A percentile compares a stretch with the other conserved stretches of the same genome.
Evolutionary conservation across 2,888 invertebrate genomes (phyloP).

Genomic region (Bimastos eiseni): DNA sequence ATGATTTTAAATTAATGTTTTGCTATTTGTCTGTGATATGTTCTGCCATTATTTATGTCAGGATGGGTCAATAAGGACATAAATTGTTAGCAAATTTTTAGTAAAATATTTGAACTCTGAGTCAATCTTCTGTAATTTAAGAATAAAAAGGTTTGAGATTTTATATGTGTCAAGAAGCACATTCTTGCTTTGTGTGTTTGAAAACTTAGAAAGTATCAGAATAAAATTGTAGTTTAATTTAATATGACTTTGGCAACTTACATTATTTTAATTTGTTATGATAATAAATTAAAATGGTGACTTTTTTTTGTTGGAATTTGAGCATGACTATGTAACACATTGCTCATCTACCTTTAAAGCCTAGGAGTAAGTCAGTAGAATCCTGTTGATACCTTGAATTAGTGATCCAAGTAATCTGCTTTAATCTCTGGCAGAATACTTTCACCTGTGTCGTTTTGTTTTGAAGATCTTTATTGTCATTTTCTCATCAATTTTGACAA

Average conservation of each 20-base stretch:
- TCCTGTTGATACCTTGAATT: too few relatives aligned
- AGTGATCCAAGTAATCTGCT: background rate
- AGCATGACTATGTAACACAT: too few relatives aligned
- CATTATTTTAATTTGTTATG: background rate
- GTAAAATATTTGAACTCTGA: background rate
- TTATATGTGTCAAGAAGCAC: too few relatives aligned
- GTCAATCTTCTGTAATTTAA: too few relatives aligned
- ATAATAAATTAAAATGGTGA: background rate
- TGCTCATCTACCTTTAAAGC: too few relatives aligned
- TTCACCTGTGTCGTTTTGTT: background rate
- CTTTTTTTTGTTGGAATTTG: background rate
- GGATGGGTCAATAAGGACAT: background rate
- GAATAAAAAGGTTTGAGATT: too few relatives aligned
- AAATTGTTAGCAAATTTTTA: background rate
- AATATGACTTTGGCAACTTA: background rate
- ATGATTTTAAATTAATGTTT: background rate
- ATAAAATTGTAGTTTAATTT: background rate
- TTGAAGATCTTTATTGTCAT: background rate
- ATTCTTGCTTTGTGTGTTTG: background rate
- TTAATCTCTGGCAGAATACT: background rate
- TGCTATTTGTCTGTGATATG: constrained; percentile 2
- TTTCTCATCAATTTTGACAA: background rate
- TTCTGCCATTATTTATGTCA: background rate
- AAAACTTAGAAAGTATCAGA: background rate
- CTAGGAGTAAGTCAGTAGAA: too few relatives aligned